Percentiles rank a stretch among this genome's conserved stretches.
Evolutionary conservation across 2,797 vertebrate species (phyloP).

Genomic region (Pangasius krempfi): DNA sequence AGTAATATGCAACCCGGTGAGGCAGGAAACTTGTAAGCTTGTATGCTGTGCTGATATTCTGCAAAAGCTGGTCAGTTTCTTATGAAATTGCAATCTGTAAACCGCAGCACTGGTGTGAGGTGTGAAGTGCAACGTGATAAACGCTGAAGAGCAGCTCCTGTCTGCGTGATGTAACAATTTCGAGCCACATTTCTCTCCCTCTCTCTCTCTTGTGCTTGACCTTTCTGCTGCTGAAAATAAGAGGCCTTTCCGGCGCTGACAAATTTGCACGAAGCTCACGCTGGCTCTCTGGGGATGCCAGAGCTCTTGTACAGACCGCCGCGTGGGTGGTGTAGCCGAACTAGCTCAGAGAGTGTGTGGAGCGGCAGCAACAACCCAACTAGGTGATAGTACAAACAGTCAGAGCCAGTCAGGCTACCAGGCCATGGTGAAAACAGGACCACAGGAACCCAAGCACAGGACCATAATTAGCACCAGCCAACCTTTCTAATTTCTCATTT

Average conservation of each 20-base stretch:
- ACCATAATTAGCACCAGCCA: slow-evolving; percentile 18
- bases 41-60: slow-evolving; percentile 1
- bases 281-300: slow-evolving; percentile 32
- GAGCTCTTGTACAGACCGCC: slow-evolving; percentile 34
- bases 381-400: slow-evolving; percentile 37
- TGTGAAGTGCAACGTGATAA: background rate
- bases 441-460: slow-evolving; percentile 12
- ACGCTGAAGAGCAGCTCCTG: slow-evolving; percentile 12
- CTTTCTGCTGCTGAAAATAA: slow-evolving; percentile 36
- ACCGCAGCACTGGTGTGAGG: slow-evolving; percentile 22
- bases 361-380: slow-evolving; percentile 14
- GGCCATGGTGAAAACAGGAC: background rate
- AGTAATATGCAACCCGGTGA: background rate
- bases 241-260: slow-evolving; percentile 43
- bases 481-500: background rate
- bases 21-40: slow-evolving; percentile 18
- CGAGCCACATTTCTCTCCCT: background rate
- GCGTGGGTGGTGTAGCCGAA: slow-evolving; percentile 33
- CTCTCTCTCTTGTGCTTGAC: slow-evolving; percentile 9
- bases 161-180: slow-evolving; percentile 28
- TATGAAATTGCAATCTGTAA: slow-evolving; percentile 16
- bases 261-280: slow-evolving; percentile 42
- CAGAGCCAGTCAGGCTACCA: slow-evolving; percentile 1
- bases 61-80: slow-evolving; percentile 33
- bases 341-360: slow-evolving; percentile 20